These are phyloP conservation scores for Clusia tigrina DNA, from an alignment of 2,888 invertebrate genomes.

Conservation along the genomic window DNA sequence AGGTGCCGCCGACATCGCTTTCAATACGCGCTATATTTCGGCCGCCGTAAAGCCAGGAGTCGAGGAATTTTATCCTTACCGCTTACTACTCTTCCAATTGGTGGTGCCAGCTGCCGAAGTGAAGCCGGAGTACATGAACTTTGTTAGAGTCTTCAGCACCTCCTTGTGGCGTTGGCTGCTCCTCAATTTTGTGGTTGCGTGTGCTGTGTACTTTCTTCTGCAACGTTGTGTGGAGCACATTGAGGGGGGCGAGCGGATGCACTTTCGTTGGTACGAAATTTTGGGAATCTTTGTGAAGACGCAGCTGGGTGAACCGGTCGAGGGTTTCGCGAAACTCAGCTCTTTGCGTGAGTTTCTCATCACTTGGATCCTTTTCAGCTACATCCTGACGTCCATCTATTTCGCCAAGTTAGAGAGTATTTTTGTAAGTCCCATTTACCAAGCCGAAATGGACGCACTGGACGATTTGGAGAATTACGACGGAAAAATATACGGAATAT, in stretches of 20 bases:
- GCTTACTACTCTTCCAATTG: slow-evolving; percentile 43
- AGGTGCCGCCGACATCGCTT: slow-evolving; percentile 46
- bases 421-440: slow-evolving; percentile 54
- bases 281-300: slow-evolving; percentile 50
- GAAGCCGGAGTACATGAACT: slow-evolving; percentile 52
- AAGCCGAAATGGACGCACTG: slow-evolving; percentile 50
- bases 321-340: slow-evolving; percentile 43
- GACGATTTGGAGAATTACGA: slow-evolving; percentile 38
- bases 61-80: slow-evolving; percentile 51
- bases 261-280: slow-evolving; percentile 44
- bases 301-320: slow-evolving; percentile 51
- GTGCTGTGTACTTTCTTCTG: slow-evolving; percentile 9
- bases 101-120: slow-evolving; percentile 54
- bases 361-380: slow-evolving; percentile 58
- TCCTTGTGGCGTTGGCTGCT: slow-evolving; percentile 47
- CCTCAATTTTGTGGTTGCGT: slow-evolving; percentile 37
- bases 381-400: slow-evolving; percentile 53
- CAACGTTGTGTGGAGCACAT: too few relatives aligned
- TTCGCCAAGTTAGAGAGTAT: slow-evolving; percentile 59
- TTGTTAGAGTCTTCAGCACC: slow-evolving; percentile 46
- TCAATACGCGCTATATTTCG: slow-evolving; percentile 52
- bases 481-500: slow-evolving; percentile 43
- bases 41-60: slow-evolving; percentile 38
- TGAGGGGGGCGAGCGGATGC: slow-evolving; percentile 24
- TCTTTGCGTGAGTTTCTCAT: slow-evolving; percentile 52